Evolutionary conservation across 1,140 invertebrate species (phyloP), one percentile per base, ranked within the genome.

Genomic region (Olivierus martensii): DNA sequence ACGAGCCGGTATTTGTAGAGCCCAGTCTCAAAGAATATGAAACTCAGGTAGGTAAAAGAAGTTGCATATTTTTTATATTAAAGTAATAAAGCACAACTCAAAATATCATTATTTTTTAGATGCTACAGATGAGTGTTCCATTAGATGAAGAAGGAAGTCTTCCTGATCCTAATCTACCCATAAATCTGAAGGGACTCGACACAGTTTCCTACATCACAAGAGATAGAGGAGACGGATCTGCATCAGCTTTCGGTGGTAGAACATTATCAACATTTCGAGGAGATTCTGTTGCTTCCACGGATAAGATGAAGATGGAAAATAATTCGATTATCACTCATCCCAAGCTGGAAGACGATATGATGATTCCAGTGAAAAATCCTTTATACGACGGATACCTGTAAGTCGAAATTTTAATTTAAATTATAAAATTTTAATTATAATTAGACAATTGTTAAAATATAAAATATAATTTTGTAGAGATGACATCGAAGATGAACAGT

Each of bases 81-180:
- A 17, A 39, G 11, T 22, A 34, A 44, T 52, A 52, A 18, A 19
- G 14, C 12, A 15, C 17, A 2, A 1, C 17, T 44, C 10, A 44
- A 44, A 44, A 44, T n/a, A 44, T 45, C 14, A 45, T 45, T 18
- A 19, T 22, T 9, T 22, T 45, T 19, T 45, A 73, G 76, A 84
- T 90, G 34, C 71, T 91, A 2, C 84, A 88, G 57, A 89, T 91
- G 87, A 85, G 84, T 52, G 85, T 91, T 2, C 55, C 53, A 3
- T 48, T 62, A 3, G 61, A 60, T 37, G 61, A 61, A 35, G 60
- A 57, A 5, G 35, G 37, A 15, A 57, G 55, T 21, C 5, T 59
- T 4, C 21, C 37, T 4, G 55, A 57, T 21, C 46, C 51, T 9
- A 48, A 56, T 15, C 46, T 56, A 10, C 52, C 55, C 6, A 18